Evolutionary conservation across 2,113 vertebrate genomes (phyloP).

Genomic region (Zosterops hypoxanthus): DNA sequence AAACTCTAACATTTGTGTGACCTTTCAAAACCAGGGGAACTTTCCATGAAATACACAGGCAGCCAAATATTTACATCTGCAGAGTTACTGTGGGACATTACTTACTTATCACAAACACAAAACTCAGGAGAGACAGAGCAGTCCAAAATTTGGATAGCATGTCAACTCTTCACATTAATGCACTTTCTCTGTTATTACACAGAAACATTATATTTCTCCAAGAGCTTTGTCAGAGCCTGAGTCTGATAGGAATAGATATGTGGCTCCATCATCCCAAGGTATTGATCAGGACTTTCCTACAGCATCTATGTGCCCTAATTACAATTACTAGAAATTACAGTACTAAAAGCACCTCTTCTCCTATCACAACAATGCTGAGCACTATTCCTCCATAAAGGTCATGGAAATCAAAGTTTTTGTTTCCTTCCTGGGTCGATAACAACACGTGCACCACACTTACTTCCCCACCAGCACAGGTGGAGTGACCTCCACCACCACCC

Average conservation of each 20-base stretch:
- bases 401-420: neutral
- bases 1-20: slow-evolving; percentile 25
- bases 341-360: neutral
- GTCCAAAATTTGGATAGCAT: neutral
- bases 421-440: neutral
- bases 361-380: neutral
- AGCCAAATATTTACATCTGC: slow-evolving; percentile 30
- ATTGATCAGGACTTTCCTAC: neutral
- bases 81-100: neutral
- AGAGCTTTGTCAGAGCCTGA: neutral
- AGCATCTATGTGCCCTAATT: neutral
- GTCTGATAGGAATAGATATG: neutral
- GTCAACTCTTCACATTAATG: neutral
- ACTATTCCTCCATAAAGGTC: neutral
- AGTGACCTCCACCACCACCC: too few relatives aligned
- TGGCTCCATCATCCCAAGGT: neutral
- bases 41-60: slow-evolving; percentile 8
- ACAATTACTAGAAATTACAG: neutral
- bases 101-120: slow-evolving; percentile 18
- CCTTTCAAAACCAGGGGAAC: neutral
- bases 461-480: fast-evolving
- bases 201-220: neutral
- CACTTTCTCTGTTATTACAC: neutral
- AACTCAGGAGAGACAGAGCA: neutral
- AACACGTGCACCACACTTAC: fast-evolving